Evolutionary conservation across 2,888 invertebrate species (phyloP).

Genomic region (Rotaria socialis): DNA sequence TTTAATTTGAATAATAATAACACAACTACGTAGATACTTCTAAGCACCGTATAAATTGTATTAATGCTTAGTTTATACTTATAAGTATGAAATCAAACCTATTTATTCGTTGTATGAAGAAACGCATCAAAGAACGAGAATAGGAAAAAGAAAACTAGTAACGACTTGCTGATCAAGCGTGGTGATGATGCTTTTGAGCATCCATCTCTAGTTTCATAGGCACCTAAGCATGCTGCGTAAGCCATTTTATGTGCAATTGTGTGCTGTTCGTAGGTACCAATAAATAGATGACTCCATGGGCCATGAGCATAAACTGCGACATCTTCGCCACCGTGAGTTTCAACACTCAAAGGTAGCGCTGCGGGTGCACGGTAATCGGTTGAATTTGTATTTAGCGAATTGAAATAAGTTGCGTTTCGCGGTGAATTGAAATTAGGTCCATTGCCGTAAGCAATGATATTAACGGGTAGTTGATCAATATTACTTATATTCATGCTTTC

Average conservation of each 20-base stretch:
- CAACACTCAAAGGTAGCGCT: conserved; percentile 49
- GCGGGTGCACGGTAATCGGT: conserved; percentile 50
- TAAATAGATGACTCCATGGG: conserved; percentile 75
- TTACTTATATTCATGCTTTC: background rate
- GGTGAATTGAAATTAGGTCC: conserved; percentile 29
- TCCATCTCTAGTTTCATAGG: background rate
- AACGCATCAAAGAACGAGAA: too few species aligned
- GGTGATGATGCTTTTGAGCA: background rate
- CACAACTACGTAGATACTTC: too few species aligned
- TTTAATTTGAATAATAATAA: too few species aligned
- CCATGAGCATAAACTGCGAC: conserved; percentile 79
- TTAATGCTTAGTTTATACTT: too few species aligned
- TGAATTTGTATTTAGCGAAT: background rate
- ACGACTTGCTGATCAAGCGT: too few species aligned
- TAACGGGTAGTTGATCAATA: background rate
- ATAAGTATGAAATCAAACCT: too few species aligned
- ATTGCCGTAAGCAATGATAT: conserved; percentile 42
- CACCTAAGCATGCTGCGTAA: conserved; percentile 59
- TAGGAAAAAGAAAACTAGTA: too few species aligned
- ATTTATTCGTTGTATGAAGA: too few species aligned
- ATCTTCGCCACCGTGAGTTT: conserved; percentile 67
- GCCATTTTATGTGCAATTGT: conserved; percentile 79
- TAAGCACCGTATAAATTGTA: too few species aligned
- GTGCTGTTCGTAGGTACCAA: conserved; percentile 80
- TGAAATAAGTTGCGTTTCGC: background rate